Conservation (phyloP, 2,888 invertebrate species). For the Polyploca ridens region DNA sequence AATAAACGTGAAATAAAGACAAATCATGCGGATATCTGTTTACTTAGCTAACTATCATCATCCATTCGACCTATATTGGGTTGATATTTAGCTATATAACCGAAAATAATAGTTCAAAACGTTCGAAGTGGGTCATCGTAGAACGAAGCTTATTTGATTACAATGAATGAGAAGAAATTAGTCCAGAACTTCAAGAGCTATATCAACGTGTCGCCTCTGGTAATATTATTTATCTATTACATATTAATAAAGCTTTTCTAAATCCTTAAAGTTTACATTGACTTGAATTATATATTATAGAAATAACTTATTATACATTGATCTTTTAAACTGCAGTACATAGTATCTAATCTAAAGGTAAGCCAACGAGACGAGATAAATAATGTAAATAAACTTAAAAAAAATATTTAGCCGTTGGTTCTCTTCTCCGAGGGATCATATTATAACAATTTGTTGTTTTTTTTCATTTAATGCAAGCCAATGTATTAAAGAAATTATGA, state of each 20-base stretch:
- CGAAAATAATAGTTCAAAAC: conserved; percentile 39
- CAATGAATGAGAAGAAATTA: conserved; percentile 83
- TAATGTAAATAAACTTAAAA: too few species aligned
- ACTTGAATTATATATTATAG: too few species aligned
- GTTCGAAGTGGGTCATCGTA: conserved; percentile 66
- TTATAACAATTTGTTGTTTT: too few species aligned
- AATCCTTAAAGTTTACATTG: too few species aligned
- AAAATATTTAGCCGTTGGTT: too few species aligned
- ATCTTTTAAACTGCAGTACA: too few species aligned
- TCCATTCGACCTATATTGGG: conserved; percentile 41
- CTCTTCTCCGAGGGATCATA: too few species aligned
- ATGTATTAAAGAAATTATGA: too few species aligned
- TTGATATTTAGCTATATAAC: conserved; percentile 32
- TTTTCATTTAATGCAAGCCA: too few species aligned
- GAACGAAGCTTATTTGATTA: conserved; percentile 59
- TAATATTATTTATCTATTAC: conserved; percentile 36
- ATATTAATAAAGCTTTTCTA: background rate
- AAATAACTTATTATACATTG: too few species aligned
- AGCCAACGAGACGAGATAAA: too few species aligned
- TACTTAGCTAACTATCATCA: conserved; percentile 49
- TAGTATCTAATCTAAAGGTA: too few species aligned
- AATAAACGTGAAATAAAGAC: conserved; percentile 57
- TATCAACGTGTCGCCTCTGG: conserved; percentile 76
- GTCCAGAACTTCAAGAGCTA: conserved; percentile 84
- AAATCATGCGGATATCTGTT: conserved; percentile 68